These are phyloP conservation scores for Spheniscus humboldti DNA, from an alignment of 2,797 vertebrate species.

Conservation along the genomic window DNA sequence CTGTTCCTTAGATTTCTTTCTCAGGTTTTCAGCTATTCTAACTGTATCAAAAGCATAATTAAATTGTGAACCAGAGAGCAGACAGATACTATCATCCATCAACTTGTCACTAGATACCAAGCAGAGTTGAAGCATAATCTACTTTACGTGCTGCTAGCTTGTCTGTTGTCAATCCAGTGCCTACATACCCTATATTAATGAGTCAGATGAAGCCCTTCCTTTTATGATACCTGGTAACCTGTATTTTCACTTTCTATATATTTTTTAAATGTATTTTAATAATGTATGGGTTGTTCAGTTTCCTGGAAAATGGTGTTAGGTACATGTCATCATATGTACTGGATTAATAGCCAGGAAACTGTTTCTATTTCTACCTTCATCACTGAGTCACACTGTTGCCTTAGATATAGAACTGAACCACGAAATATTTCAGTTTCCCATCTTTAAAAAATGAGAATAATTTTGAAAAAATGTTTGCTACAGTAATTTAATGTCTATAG, in stretches of 20 bases:
- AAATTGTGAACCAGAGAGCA: neutral
- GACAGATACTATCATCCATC: neutral
- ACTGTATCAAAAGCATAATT: neutral
- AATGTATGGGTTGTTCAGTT: neutral
- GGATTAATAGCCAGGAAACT: neutral
- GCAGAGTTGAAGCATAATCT: neutral
- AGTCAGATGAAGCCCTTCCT: neutral
- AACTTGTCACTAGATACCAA: neutral
- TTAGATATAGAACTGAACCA: neutral
- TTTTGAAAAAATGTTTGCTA: neutral
- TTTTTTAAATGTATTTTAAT: neutral
- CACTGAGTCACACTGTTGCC: neutral
- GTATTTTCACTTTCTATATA: neutral
- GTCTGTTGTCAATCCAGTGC: neutral
- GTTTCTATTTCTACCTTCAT: neutral
- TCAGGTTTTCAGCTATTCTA: neutral
- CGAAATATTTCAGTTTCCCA: neutral
- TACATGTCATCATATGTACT: neutral
- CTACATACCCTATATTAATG: neutral
- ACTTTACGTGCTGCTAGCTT: neutral
- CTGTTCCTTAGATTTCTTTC: neutral
- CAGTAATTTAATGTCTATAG: neutral
- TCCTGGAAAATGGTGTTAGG: neutral
- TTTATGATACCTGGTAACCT: neutral
- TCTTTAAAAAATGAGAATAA: neutral